These are phyloP conservation scores for Leucoma salicis DNA, from an alignment of 2,888 invertebrate genomes.

Conservation along the genomic window DNA sequence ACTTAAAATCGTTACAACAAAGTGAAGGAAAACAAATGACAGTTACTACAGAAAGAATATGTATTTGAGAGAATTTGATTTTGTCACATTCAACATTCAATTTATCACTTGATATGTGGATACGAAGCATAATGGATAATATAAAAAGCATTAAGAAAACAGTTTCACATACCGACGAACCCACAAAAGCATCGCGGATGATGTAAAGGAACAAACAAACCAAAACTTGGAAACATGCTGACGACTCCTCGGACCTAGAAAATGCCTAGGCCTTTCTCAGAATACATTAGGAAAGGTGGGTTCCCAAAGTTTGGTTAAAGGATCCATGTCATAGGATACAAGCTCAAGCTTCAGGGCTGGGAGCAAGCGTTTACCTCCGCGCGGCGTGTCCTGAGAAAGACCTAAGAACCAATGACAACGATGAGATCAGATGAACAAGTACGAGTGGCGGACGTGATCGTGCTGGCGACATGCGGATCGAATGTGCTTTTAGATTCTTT, in stretches of 20 bases:
- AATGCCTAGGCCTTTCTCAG: slow-evolving; percentile 81
- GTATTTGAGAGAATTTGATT: no score
- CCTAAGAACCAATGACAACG: slow-evolving; percentile 78
- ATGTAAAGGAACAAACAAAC: slow-evolving; percentile 66
- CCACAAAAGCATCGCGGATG: slow-evolving; percentile 66
- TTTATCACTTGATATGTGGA: neutral
- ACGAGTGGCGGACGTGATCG: slow-evolving; percentile 55
- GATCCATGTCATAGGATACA: slow-evolving; percentile 69
- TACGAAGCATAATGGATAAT: neutral
- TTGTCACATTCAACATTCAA: no score
- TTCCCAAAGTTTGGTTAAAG: slow-evolving; percentile 77
- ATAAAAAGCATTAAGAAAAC: slow-evolving; percentile 32
- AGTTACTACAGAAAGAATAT: neutral
- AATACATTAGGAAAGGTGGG: slow-evolving; percentile 41
- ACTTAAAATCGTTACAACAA: no score
- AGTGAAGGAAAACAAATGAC: neutral
- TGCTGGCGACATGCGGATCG: slow-evolving; percentile 72
- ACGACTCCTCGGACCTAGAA: slow-evolving; percentile 76
- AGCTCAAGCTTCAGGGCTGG: slow-evolving; percentile 66
- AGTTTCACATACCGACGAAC: slow-evolving; percentile 47
- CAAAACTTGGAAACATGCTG: slow-evolving; percentile 81
- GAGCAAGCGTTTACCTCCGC: slow-evolving; percentile 76
- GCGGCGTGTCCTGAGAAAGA: slow-evolving; percentile 80
- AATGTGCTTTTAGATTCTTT: slow-evolving; percentile 47
- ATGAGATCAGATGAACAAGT: slow-evolving; percentile 70